These are phyloP conservation scores for Nothocercus julius DNA, from an alignment of 2,113 vertebrate genomes.

Conservation along the genomic window DNA sequence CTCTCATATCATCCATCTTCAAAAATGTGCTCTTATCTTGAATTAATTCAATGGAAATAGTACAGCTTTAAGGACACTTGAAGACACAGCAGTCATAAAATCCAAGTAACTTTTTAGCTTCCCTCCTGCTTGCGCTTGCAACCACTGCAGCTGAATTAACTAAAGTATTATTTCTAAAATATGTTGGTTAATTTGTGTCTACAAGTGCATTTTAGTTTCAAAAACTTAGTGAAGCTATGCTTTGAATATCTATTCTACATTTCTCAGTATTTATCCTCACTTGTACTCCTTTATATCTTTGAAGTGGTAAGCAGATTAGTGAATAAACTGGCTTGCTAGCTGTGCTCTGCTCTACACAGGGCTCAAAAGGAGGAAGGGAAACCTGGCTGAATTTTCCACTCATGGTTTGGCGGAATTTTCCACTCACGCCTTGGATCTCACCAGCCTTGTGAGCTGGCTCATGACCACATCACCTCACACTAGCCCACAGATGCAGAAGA, in stretches of 20 bases:
- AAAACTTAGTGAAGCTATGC: background rate
- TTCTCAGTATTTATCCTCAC: background rate
- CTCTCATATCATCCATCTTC: background rate
- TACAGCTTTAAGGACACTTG: background rate
- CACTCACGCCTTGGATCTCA: background rate
- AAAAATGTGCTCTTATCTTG: background rate
- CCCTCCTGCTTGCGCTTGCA: background rate
- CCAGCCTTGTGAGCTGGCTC: background rate
- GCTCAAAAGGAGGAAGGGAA: background rate
- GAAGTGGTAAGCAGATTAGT: background rate
- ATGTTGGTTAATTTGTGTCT: background rate
- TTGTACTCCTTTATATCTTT: background rate
- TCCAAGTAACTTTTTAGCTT: background rate
- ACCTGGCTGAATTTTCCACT: background rate
- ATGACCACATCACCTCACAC: background rate
- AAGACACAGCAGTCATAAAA: background rate
- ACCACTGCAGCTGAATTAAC: background rate
- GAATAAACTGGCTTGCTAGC: background rate
- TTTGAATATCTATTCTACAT: background rate
- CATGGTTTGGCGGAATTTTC: background rate
- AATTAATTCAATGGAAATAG: background rate
- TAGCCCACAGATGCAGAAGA: background rate
- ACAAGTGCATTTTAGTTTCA: background rate
- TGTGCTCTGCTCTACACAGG: fast-evolving
- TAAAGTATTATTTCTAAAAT: background rate